A percentile compares a stretch with the other conserved stretches of the same genome.
These are phyloP conservation scores for Morinoia aosen DNA, from an alignment of 2,888 invertebrate genomes.

Conservation along the genomic window DNA sequence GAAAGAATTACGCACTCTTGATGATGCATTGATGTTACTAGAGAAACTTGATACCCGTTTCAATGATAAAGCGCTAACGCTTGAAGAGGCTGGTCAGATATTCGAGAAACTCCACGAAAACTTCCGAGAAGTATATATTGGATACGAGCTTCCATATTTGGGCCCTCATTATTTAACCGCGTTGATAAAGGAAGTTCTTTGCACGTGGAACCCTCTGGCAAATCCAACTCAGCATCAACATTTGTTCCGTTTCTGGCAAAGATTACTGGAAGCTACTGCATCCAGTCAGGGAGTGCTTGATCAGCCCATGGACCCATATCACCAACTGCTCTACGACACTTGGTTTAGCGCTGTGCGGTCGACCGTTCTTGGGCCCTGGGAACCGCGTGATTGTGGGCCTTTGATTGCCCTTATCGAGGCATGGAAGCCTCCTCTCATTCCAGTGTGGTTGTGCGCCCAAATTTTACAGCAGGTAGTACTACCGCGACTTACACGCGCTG, in stretches of 20 bases:
- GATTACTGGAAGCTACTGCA: slow-evolving; percentile 71
- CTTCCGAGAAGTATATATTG: slow-evolving; percentile 64
- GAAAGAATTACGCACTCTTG: slow-evolving; percentile 80
- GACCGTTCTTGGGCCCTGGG: slow-evolving; percentile 78
- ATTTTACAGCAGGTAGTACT: slow-evolving; percentile 86
- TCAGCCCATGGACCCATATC: slow-evolving; percentile 77
- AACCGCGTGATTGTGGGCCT: slow-evolving; percentile 66
- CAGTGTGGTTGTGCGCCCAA: slow-evolving; percentile 86
- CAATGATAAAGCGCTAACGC: slow-evolving; percentile 74
- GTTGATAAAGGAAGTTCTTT: slow-evolving; percentile 82
- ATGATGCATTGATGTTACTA: slow-evolving; percentile 80
- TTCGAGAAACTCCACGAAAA: slow-evolving; percentile 76
- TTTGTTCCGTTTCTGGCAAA: slow-evolving; percentile 72
- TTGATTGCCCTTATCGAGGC: slow-evolving; percentile 78
- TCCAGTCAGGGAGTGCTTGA: slow-evolving; percentile 49
- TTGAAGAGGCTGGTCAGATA: slow-evolving; percentile 76
- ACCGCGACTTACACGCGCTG: slow-evolving; percentile 80
- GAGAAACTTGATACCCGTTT: slow-evolving; percentile 73
- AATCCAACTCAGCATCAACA: slow-evolving; percentile 71
- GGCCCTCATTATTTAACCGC: slow-evolving; percentile 89
- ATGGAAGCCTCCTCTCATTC: slow-evolving; percentile 83
- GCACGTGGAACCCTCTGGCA: slow-evolving; percentile 84
- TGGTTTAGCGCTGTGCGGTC: slow-evolving; percentile 87
- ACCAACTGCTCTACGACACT: slow-evolving; percentile 89
- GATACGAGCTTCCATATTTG: slow-evolving; percentile 73